Conservation (phyloP, 2,797 vertebrate genomes). For the Myotis pilosus region DNA sequence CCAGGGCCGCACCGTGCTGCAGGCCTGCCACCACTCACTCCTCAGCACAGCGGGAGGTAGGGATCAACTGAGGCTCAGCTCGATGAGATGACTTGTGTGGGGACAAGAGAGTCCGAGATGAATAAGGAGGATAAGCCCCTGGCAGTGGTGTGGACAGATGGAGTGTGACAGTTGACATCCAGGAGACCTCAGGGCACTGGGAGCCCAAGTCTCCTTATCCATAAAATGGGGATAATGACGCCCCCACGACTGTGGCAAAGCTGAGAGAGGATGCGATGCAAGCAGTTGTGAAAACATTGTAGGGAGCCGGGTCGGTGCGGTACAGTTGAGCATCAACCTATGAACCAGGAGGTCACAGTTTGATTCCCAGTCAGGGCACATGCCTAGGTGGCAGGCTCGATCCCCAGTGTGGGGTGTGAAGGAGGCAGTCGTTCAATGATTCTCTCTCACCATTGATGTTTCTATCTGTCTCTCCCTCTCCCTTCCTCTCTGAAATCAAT, state of each 20-base stretch:
- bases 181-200: background rate
- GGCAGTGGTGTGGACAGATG: background rate
- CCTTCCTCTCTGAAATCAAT: no score
- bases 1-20: background rate
- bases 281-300: background rate
- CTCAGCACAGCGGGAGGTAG: background rate
- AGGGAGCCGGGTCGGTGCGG: background rate
- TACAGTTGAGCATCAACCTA: no score
- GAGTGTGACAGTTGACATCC: no score
- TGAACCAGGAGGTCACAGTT: no score
- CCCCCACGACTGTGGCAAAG: background rate
- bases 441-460: no score
- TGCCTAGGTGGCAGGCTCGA: no score
- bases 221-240: background rate
- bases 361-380: no score
- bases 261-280: background rate
- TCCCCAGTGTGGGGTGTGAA: no score
- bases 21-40: background rate
- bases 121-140: background rate
- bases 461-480: no score
- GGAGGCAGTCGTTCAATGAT: no score
- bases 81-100: no score
- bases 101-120: background rate
- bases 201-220: background rate
- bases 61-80: background rate